phyloP scores from a whole-genome alignment of 2,797 vertebrate genomes.

The Sebastes flavidus region DNA sequence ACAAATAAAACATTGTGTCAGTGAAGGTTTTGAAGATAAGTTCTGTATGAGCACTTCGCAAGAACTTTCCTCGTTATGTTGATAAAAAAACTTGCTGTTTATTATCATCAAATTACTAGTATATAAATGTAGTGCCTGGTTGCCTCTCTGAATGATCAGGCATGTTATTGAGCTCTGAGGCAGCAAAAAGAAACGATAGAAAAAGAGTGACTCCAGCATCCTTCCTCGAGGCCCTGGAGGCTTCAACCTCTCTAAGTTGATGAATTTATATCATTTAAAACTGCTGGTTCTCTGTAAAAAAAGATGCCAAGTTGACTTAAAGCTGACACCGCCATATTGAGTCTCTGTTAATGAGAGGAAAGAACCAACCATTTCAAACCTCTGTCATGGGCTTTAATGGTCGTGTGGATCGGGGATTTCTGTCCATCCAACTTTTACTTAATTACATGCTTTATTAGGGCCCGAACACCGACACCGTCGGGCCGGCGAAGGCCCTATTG shows the following conservation, averaged over 20 bases:
- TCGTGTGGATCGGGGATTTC: neutral
- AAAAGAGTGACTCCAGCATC: neutral
- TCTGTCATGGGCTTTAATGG: neutral
- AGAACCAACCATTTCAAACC: neutral
- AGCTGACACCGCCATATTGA: neutral
- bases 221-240: neutral
- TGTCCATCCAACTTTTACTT: neutral
- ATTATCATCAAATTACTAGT: neutral
- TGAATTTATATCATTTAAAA: neutral
- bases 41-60: neutral
- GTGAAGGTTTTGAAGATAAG: neutral
- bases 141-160: neutral
- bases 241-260: neutral
- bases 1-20: neutral
- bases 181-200: neutral
- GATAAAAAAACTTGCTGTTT: neutral
- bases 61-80: neutral
- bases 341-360: neutral
- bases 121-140: neutral
- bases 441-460: neutral
- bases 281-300: neutral
- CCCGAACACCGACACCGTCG: no score
- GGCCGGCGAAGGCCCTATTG: no score
- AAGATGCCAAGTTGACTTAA: neutral
- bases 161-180: neutral